Conservation (phyloP, 2,113 vertebrate genomes). For the Oenanthe oenanthe region DNA sequence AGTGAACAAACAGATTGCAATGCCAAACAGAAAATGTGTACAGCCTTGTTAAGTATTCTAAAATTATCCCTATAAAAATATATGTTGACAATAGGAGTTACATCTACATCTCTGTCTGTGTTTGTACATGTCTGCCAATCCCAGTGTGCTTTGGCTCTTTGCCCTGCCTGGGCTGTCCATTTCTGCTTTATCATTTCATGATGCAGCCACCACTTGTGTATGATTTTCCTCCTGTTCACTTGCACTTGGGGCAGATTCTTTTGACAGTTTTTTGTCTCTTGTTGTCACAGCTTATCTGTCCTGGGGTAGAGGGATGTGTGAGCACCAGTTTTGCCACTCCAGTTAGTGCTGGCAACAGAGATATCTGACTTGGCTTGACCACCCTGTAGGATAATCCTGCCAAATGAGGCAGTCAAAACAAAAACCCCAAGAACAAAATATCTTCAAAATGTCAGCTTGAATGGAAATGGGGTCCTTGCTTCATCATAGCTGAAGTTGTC, state of each 20-base stretch:
- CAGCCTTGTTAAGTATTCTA: conserved; percentile 1
- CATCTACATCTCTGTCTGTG: not conserved
- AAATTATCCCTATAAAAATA: conserved; percentile 10
- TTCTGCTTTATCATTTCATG: not conserved
- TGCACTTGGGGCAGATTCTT: not conserved
- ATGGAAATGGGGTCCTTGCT: not conserved
- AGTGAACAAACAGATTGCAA: not conserved
- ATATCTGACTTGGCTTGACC: not conserved
- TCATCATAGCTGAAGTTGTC: not conserved
- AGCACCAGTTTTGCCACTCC: not conserved
- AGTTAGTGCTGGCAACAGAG: not conserved
- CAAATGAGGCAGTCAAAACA: conserved; percentile 12
- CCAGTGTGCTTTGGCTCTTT: not conserved
- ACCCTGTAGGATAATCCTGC: not conserved
- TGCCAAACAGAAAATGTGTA: not conserved
- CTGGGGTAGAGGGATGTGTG: rapidly evolving
- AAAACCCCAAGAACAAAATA: not conserved
- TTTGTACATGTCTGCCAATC: not conserved
- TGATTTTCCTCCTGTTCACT: not conserved
- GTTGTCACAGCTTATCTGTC: not conserved
- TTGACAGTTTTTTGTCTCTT: not conserved
- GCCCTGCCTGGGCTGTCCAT: not conserved
- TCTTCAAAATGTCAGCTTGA: not conserved
- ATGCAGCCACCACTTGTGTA: not conserved
- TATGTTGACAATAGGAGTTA: not conserved